These are phyloP conservation scores for Lasius platythorax DNA, from an alignment of 2,888 invertebrate species.

Conservation along the genomic window DNA sequence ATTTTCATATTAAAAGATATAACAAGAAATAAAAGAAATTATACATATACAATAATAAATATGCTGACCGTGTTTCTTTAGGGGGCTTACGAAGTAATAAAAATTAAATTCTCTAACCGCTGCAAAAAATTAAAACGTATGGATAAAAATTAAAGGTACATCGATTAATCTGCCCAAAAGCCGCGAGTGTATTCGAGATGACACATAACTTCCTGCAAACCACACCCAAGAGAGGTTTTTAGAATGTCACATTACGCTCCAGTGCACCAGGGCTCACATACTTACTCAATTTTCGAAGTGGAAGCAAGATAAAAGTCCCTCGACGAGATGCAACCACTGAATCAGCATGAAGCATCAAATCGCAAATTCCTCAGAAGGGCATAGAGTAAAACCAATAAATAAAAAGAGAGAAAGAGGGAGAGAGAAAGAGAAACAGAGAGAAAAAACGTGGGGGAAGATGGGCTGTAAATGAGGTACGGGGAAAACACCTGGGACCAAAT, in stretches of 20 bases:
- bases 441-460: constrained; percentile 19
- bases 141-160: not conserved
- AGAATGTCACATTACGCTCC: constrained; percentile 38
- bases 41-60: not conserved
- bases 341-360: constrained; percentile 43
- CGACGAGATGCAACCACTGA: constrained; percentile 20
- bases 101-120: constrained; percentile 5
- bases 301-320: constrained; percentile 60
- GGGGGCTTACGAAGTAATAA: not conserved
- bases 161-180: constrained; percentile 40
- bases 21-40: not conserved
- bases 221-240: constrained; percentile 45
- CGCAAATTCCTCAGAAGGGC: not conserved
- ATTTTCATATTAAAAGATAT: not conserved
- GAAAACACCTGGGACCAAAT: constrained; percentile 36
- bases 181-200: constrained; percentile 36
- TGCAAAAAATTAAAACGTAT: constrained; percentile 1
- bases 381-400: not conserved
- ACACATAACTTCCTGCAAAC: constrained; percentile 49
- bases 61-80: not conserved
- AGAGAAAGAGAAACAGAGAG: not conserved
- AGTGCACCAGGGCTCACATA: constrained; percentile 45
- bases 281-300: constrained; percentile 61
- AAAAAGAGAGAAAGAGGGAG: not conserved
- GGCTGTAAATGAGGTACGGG: constrained; percentile 62